phyloP scores from a whole-genome alignment of 2,113 vertebrate genomes.

The Rattus rattus region DNA sequence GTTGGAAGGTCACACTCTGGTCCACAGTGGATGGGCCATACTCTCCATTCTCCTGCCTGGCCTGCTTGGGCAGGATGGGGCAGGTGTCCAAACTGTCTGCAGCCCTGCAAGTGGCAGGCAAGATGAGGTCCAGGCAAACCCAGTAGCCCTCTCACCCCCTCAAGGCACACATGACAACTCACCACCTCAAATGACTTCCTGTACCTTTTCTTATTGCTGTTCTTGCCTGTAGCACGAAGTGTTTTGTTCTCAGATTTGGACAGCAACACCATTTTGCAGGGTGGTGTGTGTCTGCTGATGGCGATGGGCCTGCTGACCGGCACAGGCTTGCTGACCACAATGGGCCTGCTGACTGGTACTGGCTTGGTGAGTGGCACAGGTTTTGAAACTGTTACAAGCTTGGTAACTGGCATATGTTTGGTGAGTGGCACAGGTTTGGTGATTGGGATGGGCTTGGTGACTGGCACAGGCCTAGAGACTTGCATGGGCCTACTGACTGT shows the following conservation, averaged over 20 bases:
- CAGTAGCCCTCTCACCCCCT: not conserved
- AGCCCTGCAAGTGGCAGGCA: conserved; percentile 85
- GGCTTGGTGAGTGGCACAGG: conserved; percentile 51
- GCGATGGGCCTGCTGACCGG: conserved; percentile 74
- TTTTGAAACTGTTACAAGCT: conserved; percentile 64
- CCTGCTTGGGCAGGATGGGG: conserved; percentile 93
- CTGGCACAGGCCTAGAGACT: conserved; percentile 38
- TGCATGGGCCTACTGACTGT: conserved; percentile 46
- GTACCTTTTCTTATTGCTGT: conserved; percentile 94
- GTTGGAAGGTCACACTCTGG: conserved; percentile 88
- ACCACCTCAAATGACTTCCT: not conserved
- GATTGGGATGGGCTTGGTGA: conserved; percentile 56
- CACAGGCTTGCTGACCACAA: conserved; percentile 77
- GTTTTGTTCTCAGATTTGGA: conserved; percentile 87
- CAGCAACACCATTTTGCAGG: conserved; percentile 78
- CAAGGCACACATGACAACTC: not conserved
- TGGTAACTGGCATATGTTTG: conserved; percentile 73
- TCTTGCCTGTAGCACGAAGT: conserved; percentile 88
- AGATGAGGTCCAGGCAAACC: not conserved
- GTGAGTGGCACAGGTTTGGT: conserved; percentile 80
- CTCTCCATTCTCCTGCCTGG: conserved; percentile 94
- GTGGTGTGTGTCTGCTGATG: conserved; percentile 70
- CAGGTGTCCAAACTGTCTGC: conserved; percentile 90
- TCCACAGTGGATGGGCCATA: conserved; percentile 82
- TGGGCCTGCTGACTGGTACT: conserved; percentile 67